Percentiles rank a stretch among this genome's conserved stretches.
Evolutionary conservation across 2,888 invertebrate species (phyloP).

Genomic region (Synanthedon andrenaeformis): DNA sequence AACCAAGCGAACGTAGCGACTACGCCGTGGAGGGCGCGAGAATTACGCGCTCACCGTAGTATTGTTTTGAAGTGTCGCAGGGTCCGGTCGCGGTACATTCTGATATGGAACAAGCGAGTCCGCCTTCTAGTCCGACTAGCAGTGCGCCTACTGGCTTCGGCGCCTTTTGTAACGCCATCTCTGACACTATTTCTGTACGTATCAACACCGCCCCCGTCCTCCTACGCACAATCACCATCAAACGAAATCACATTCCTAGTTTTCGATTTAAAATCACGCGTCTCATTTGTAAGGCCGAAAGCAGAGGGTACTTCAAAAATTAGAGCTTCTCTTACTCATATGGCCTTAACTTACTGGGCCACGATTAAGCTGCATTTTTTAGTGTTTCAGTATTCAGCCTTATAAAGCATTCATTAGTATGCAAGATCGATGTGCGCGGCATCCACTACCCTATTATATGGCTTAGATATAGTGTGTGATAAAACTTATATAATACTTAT

Average conservation of each 20-base stretch:
- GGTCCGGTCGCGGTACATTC: conserved; percentile 12
- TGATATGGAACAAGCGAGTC: conserved; percentile 44
- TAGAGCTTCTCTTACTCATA: too few species aligned
- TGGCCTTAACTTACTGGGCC: too few species aligned
- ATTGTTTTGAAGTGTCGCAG: conserved; percentile 40
- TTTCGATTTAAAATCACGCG: not conserved
- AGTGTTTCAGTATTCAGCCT: too few species aligned
- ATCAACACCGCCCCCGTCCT: conserved; percentile 6
- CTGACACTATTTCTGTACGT: conserved; percentile 65
- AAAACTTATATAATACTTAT: too few species aligned
- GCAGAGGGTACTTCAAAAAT: too few species aligned
- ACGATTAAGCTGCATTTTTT: too few species aligned
- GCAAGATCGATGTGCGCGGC: not conserved
- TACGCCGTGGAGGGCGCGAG: conserved; percentile 38
- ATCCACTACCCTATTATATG: conserved; percentile 10
- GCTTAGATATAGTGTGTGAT: too few species aligned
- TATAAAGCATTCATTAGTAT: not conserved
- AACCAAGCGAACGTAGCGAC: conserved; percentile 18
- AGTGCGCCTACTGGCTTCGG: conserved; percentile 51
- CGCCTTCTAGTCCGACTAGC: conserved; percentile 33
- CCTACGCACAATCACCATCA: not conserved
- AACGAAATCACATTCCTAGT: not conserved
- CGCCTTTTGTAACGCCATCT: conserved; percentile 65
- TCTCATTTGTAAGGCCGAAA: too few species aligned
- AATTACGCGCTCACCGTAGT: conserved; percentile 39